Evolutionary conservation across 2,113 vertebrate species (phyloP).

Genomic region (Semnornis frantzii): DNA sequence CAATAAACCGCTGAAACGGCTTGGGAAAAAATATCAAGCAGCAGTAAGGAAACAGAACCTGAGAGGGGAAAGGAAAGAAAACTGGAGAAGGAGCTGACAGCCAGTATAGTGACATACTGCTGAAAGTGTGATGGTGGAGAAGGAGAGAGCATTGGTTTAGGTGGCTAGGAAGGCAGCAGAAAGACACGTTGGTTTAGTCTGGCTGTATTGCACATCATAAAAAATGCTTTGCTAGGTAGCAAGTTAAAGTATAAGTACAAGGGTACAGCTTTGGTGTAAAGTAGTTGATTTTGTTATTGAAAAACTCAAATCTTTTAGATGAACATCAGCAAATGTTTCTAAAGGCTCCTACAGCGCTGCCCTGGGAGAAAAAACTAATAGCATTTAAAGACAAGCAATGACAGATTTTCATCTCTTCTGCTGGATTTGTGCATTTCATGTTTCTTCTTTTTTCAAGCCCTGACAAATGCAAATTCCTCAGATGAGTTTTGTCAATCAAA

Average conservation of each 20-base stretch:
- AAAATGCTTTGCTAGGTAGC: not conserved
- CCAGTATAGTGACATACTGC: not conserved
- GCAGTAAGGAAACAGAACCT: not conserved
- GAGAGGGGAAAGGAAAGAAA: not conserved
- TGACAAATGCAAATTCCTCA: not conserved
- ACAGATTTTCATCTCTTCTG: not conserved
- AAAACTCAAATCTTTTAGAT: not conserved
- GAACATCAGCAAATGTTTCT: not conserved
- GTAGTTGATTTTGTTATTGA: not conserved
- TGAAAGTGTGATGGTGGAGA: rapidly evolving
- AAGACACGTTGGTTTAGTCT: not conserved
- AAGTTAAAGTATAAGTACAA: not conserved
- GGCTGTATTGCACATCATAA: not conserved
- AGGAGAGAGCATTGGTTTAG: not conserved
- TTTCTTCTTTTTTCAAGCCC: not conserved
- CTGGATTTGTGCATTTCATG: not conserved
- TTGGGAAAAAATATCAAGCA: not conserved
- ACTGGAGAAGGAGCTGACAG: not conserved
- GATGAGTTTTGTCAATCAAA: not conserved
- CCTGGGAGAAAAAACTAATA: not conserved
- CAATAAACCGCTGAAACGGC: not conserved
- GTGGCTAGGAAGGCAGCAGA: not conserved
- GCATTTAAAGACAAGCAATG: not conserved
- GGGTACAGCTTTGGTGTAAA: not conserved
- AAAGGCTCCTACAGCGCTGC: not conserved